Base-by-base conservation (phyloP, 2,888 invertebrate genomes). In the Lycia hirtaria region DNA sequence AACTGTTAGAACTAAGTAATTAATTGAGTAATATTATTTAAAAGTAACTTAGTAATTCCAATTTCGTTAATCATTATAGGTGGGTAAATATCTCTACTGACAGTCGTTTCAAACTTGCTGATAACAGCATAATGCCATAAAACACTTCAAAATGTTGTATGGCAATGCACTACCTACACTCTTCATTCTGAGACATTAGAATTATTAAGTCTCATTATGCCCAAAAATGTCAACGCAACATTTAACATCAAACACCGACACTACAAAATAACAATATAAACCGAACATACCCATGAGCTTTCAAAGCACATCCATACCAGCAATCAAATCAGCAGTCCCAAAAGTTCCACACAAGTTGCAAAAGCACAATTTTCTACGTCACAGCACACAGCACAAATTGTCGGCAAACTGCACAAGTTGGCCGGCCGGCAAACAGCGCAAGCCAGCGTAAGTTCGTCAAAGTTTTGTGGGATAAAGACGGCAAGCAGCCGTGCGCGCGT, bases 361-460 rank as follows among this genome's bases (percentile, higher is more conserved):
- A 62, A 64, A 66, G 51, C 63, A 62, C 62, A 33, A 63, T 63
- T 58, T 53, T 52, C 48, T 58, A 60, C 57, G 44, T 60, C 62
- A 68, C 65, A 71, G 72, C 51, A 74, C 77, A 75, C 76, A 70
- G 62, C 77, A 81, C 80, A 80, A 78, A 79, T 80, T 75, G 74
- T 52, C 30, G 7, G 48, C 6, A 30, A 56, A 58, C 48, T 37
- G 55, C 54, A 57, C 60, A 56, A 63, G 53, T 48, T 59, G 19
- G 14, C 26, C 4, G 19, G 43, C 52, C 54, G 22, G 44, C 28
- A n/a, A n/a, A n/a, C n/a, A n/a, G n/a, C n/a, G 14, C 26, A 4
- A 15, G 43, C 52, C 54, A 17, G 44, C 28, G 53, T 12, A 32
- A 56, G 49, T 60, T 60, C 56, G 56, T 17, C 14, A 67, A 67